Conservation (phyloP, 2,888 invertebrate species). For the Ophion slaviceki region DNA sequence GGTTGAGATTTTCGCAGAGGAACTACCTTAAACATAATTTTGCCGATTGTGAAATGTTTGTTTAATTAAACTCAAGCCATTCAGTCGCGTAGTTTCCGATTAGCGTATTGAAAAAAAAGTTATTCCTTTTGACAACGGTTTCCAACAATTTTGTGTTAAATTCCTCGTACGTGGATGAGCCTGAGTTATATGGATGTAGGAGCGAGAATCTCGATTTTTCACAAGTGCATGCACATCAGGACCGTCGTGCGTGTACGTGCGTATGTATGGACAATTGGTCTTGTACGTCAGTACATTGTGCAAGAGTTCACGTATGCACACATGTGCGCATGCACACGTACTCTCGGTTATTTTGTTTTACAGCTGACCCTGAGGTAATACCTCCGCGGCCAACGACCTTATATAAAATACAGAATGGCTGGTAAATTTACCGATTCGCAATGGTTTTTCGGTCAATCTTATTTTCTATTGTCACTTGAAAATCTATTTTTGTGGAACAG, state of each 20-base stretch:
- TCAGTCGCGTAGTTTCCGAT: no score
- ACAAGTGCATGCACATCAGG: conserved; percentile 46
- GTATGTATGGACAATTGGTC: background rate
- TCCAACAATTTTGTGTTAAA: background rate
- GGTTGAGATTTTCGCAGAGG: no score
- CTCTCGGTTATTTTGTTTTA: conserved; percentile 39
- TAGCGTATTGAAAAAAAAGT: no score
- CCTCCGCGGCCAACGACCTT: conserved; percentile 59
- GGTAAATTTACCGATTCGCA: background rate
- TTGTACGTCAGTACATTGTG: background rate
- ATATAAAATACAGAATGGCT: conserved; percentile 16
- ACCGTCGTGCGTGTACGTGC: conserved; percentile 12
- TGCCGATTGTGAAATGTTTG: no score
- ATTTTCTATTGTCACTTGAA: background rate
- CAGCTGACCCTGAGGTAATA: conserved; percentile 62
- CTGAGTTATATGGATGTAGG: background rate
- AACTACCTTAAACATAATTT: no score
- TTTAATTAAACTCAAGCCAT: no score
- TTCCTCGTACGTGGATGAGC: background rate
- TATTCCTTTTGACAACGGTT: background rate
- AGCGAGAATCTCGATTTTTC: conserved; percentile 51
- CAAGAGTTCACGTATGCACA: background rate
- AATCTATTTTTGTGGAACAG: background rate
- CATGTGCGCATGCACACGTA: background rate
- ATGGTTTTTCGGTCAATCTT: conserved; percentile 1